Conservation (phyloP, 1,140 invertebrate species). For the Drosophila subobscura region DNA sequence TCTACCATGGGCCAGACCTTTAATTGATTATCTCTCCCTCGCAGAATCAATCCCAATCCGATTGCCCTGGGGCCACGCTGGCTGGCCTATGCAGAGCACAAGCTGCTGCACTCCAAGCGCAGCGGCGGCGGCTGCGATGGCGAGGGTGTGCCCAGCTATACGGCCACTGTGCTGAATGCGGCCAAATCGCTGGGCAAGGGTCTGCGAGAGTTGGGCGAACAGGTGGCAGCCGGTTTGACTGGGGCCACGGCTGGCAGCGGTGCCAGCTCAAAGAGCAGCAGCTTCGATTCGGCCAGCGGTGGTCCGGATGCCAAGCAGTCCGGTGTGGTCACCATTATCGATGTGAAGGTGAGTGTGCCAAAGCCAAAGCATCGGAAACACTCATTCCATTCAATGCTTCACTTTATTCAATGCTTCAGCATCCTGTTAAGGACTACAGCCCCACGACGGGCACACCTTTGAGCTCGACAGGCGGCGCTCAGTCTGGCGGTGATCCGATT, state of each 20-base stretch:
- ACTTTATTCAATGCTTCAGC: constrained; percentile 26
- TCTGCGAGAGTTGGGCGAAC: constrained; percentile 94
- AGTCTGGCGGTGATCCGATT: constrained; percentile 87
- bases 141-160: constrained; percentile 93
- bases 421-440: constrained; percentile 80
- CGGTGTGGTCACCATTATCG: constrained; percentile 94
- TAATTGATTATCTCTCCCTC: constrained; percentile 55
- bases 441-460: constrained; percentile 75
- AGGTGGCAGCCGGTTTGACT: constrained; percentile 94
- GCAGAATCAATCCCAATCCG: constrained; percentile 93
- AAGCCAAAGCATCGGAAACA: too few relatives aligned
- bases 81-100: constrained; percentile 93
- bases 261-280: constrained; percentile 81
- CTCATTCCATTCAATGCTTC: neutral
- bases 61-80: constrained; percentile 93
- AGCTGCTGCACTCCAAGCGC: constrained; percentile 91
- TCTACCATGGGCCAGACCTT: too few relatives aligned
- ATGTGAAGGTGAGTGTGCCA: constrained; percentile 88
- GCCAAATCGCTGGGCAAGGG: constrained; percentile 96
- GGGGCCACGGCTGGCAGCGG: constrained; percentile 82
- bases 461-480: constrained; percentile 46
- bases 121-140: constrained; percentile 93
- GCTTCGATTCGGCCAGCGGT: constrained; percentile 75
- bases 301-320: constrained; percentile 88
- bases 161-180: constrained; percentile 96